Base-by-base conservation (phyloP, 2,888 invertebrate species). In the Heliconius charithonia region DNA sequence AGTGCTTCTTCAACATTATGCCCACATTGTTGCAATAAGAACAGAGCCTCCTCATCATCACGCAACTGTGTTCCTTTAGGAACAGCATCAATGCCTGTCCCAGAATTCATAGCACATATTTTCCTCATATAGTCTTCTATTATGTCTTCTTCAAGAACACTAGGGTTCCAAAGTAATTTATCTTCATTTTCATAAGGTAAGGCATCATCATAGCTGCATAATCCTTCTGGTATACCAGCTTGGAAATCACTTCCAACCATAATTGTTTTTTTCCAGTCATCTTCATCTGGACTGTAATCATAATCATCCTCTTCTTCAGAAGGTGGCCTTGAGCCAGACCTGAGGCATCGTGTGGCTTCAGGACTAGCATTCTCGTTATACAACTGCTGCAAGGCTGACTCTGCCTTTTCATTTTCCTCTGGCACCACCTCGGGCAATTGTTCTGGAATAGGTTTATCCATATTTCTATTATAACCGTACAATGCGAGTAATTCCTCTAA, bases 191-290 rank as follows among this genome's bases (percentile, higher is more conserved):
- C 98, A 89, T 98, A 98, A 0, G 98, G 98, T 81, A 98, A 93
- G n/a, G 97, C 98, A 92, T 99, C 99, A 87, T 98, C 99, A 90
- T 99, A 99, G 87, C 97, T 97, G 86, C 97, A 97, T 27, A 99
- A 95, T 1, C 98, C 98, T 89, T 98, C 98, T 2, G 99, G 99
- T 87, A 99, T 98, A 77, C 96, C 96, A 4, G 99, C 99, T 95
- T 99, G 99, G 90, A 97, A 99, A 87, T 98, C 98, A 83, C 97
- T 97, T 27, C 99, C 99, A 41, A 99, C 98, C 98, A 98, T 98
- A 82, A 99, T 99, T 32, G 98, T 98, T 96, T 98, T 98, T 91
- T 98, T 97, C 97, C 97, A 97, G 84, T 98, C 98, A 86, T 98
- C 98, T 88, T 98, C 97, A 88, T 98, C 98, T 0, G 97, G 97